These are phyloP conservation scores for Taenioides sp. DNA, from an alignment of 2,797 vertebrate species.

Conservation along the genomic window DNA sequence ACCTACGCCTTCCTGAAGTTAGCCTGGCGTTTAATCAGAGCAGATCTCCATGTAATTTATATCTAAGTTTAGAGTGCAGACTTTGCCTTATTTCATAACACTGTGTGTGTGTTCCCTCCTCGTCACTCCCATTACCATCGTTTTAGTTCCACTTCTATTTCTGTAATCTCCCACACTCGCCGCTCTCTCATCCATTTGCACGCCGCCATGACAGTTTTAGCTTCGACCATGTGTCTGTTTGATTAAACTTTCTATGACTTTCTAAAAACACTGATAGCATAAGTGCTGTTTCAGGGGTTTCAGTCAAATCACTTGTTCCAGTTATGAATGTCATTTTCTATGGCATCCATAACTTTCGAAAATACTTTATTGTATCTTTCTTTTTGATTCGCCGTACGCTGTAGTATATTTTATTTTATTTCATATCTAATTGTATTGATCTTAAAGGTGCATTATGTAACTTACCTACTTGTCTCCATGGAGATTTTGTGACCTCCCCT, in stretches of 20 bases:
- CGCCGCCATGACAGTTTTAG: slow-evolving; percentile 35
- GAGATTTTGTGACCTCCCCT: too few relatives aligned
- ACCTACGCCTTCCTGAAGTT: neutral
- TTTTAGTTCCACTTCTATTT: slow-evolving; percentile 57
- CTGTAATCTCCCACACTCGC: slow-evolving; percentile 47
- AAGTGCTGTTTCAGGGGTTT: neutral
- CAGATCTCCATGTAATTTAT: slow-evolving; percentile 14
- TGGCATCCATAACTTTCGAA: neutral
- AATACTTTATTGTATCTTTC: too few relatives aligned
- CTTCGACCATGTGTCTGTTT: slow-evolving; percentile 28
- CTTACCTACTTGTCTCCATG: too few relatives aligned
- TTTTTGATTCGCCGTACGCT: too few relatives aligned
- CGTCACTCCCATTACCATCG: slow-evolving; percentile 30
- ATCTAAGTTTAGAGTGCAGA: slow-evolving; percentile 10
- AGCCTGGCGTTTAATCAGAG: neutral
- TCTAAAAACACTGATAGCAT: slow-evolving; percentile 51
- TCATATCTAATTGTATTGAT: too few relatives aligned
- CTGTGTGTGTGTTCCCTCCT: slow-evolving; percentile 15
- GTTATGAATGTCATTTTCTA: neutral
- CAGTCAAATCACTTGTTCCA: neutral
- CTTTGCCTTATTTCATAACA: slow-evolving; percentile 32
- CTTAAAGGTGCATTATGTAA: too few relatives aligned
- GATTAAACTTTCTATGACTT: slow-evolving; percentile 37
- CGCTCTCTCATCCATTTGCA: slow-evolving; percentile 54
- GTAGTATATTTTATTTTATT: too few relatives aligned